Percentiles rank a stretch among this genome's conserved stretches.
Conservation (phyloP, 2,113 vertebrate genomes). For the Dendropsophus ebraccatus region DNA sequence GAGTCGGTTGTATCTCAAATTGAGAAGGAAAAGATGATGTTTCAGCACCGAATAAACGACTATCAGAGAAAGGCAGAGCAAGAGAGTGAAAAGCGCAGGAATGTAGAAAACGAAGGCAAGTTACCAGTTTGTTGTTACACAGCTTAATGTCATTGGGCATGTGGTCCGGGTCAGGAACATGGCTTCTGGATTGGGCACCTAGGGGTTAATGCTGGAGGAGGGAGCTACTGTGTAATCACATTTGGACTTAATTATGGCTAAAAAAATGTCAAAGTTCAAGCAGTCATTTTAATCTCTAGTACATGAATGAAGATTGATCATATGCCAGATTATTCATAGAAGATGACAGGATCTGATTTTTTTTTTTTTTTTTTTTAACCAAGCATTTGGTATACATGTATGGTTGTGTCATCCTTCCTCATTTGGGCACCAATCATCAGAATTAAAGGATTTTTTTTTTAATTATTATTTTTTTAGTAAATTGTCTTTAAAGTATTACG, state of each 20-base stretch:
- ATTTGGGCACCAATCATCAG: neutral
- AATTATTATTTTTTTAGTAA: no score
- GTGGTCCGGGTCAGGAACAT: slow-evolving; percentile 15
- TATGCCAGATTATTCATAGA: neutral
- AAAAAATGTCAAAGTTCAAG: slow-evolving; percentile 4
- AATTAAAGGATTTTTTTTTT: no score
- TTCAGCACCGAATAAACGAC: slow-evolving; percentile 90
- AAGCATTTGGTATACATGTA: neutral
- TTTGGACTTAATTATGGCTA: slow-evolving; percentile 25
- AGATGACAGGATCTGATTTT: neutral
- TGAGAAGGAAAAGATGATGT: slow-evolving; percentile 94
- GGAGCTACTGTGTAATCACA: neutral
- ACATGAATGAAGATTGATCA: neutral
- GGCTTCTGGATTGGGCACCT: neutral
- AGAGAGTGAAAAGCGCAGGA: slow-evolving; percentile 93
- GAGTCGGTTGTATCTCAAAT: slow-evolving; percentile 85
- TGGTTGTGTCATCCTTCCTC: neutral
- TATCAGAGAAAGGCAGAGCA: slow-evolving; percentile 96
- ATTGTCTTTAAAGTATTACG: neutral
- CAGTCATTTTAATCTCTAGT: slow-evolving; percentile 22
- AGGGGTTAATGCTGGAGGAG: neutral
- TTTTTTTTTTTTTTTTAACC: neutral
- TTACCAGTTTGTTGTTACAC: slow-evolving; percentile 39
- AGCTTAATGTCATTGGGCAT: neutral
- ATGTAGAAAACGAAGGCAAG: slow-evolving; percentile 94